Base-by-base conservation (phyloP, 1,140 invertebrate species). In the Drosophila orena region DNA sequence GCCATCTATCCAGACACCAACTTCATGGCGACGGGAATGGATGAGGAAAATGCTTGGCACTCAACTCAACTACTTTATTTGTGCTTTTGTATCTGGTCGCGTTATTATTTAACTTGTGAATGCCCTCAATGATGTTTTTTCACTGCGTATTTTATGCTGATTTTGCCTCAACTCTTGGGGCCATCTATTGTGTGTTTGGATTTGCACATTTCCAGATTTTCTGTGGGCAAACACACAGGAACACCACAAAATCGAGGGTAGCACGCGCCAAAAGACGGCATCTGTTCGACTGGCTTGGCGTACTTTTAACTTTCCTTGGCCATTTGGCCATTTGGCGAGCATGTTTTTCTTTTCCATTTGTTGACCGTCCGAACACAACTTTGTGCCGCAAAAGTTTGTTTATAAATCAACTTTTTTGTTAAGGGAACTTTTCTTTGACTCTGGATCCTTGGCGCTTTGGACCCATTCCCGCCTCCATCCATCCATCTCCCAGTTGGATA, bases 321-420 rank as follows among this genome's bases (percentile, higher is more conserved):
- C 81, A 86, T 85, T 66, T 86, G 77, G 77, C 72, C 81, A 86
- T 85, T 85, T 85, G 70, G 62, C 46, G 57, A 68, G 77, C 53
- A 74, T 75, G 76, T 50, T 74, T 79, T 61, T 74, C 61, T 77
- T 73, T 59, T 55, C 27, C 70, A 79, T 85, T 84, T 85, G 77
- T 72, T 85, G 72, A 77, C 56, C 73, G 77, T 70, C 70, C 72
- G 73, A 77, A 72, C 68, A 77, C 50, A 85, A 81, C 62, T 85
- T 86, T 64, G 61, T 73, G 77, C 62, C 59, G 62, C 81, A 85
- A 56, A 85, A 85, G 81, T 85, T 85, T 86, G 78, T 86, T 85
- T 85, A 86, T 86, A 86, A 85, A 85, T 86, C 81, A 85, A 77
- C 77, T 86, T 80, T 85, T 85, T 72, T 58, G 62, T 55, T 55